Evolutionary conservation across 2,113 vertebrate genomes (phyloP), one percentile per base, ranked within the genome.

Genomic region (Phylloscopus trochiloides): DNA sequence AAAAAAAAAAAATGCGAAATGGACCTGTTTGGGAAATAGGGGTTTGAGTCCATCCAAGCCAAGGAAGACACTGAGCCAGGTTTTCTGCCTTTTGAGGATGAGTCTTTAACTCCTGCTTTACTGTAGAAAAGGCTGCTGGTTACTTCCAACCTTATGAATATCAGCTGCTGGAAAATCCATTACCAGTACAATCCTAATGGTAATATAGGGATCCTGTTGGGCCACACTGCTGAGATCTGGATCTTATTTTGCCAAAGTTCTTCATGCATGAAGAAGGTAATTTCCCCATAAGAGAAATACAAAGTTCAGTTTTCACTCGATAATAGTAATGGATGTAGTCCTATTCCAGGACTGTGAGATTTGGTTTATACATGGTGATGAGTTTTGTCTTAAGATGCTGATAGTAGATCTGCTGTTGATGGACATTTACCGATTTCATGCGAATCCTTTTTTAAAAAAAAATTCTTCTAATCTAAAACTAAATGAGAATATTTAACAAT

Each of bases 401-500:
- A 76, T 93, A 80, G 68, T 74, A 86, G 96, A 94, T 96, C 62
- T 96, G 67, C 59, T 95, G 43, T 47, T 51, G 61, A 75, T 91
- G 66, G 71, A 43, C 79, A 36, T 94, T 94, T 94, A 82, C 54
- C 51, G 28, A 82, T 91, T 91, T 48, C 38, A 48, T 50, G 31
- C 90, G 48, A 89, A 71, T 66, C 86, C 47, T 57, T 40, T 20
- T 57, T 38, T 36, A 22, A 40, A 40, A 40, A 40, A 40, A 40
- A 40, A 63, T 11, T 45, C 12, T 91, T 63, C 88, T 79, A 66
- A 91, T 90, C 78, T 94, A 94, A 97, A 97, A 9, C 50, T 86
- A 88, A 97, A 92, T 93, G 40, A 90, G 77, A 94, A 88, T 97
- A 96, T 96, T 97, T 97, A 59, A 57, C 72, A 91, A 70, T 96